Evolutionary conservation across 2,113 vertebrate species (phyloP).

Genomic region (Eulemur rufifrons): DNA sequence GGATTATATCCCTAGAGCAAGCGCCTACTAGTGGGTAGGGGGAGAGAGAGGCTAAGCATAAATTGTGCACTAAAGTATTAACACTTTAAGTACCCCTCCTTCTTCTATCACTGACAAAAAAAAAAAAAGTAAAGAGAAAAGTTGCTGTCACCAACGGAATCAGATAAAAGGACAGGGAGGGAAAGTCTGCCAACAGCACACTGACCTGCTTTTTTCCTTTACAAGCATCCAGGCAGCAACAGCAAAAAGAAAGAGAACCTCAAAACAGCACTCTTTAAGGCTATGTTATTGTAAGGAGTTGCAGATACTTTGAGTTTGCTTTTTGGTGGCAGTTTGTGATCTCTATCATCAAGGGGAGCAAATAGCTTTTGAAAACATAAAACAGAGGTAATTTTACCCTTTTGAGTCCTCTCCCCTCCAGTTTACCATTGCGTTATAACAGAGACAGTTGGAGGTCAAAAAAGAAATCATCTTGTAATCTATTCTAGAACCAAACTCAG

Average conservation of each 20-base stretch:
- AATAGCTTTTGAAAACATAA: conserved; percentile 42
- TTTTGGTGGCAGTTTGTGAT: conserved; percentile 51
- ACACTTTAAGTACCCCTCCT: not conserved
- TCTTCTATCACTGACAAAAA: not conserved
- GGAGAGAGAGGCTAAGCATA: not conserved
- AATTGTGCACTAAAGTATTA: conserved; percentile 33
- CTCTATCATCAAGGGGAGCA: not conserved
- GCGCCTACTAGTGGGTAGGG: not conserved
- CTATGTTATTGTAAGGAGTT: conserved; percentile 39
- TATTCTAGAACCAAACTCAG: conserved; percentile 33
- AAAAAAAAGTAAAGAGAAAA: conserved; percentile 19
- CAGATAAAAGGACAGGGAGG: conserved; percentile 54
- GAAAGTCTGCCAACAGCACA: conserved; percentile 15
- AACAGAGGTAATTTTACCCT: conserved; percentile 44
- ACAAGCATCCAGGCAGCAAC: conserved; percentile 29
- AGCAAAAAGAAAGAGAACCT: conserved; percentile 13
- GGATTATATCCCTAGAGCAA: not conserved
- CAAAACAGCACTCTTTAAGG: conserved; percentile 49
- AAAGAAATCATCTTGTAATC: not conserved
- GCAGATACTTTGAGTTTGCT: not conserved
- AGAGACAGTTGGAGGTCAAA: not conserved
- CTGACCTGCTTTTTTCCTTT: not conserved
- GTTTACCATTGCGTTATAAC: conserved; percentile 54
- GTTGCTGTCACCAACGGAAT: conserved; percentile 38
- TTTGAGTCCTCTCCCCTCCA: conserved; percentile 44